Evolutionary conservation across 2,888 invertebrate genomes (phyloP), one percentile per base, ranked within the genome.

Genomic region (Agrochola lota): DNA sequence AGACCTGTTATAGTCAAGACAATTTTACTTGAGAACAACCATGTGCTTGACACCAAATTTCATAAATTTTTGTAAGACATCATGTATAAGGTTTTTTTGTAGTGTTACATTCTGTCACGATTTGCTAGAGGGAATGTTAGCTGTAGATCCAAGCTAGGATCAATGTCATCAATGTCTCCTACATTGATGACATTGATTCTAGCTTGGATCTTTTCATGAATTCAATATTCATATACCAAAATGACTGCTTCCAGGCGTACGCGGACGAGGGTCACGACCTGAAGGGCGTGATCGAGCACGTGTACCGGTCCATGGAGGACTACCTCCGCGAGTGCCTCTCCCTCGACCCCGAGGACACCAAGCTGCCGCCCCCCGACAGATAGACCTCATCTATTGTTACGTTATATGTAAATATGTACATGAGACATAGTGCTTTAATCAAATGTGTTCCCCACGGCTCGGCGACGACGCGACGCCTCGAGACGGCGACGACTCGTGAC

Each of bases 301-400:
- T 99, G 88, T 99, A 99, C 96, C 97, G 98, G 92, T 99, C 99
- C 90, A 99, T 99, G 98, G 99, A 99, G 97, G 98, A 99, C 96
- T 99, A 98, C 97, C 98, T 99, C 94, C 97, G 98, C 94, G 98
- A 98, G 97, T 99, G 99, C 97, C 98, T 98, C 97, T 98, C 98
- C 94, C 97, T 99, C 95, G 98, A 98, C 96, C 98, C 98, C 80
- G 98, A 98, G 93, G 98, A 98, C 92, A 97, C 97, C 87, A 97
- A 97, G 94, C 97, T 97, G 85, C 97, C 97, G 87, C 96, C 97
- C 74, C 97, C 97, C 78, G 97, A 97, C 92, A 97, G 97, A 97
- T 97, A 97, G 94, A 69, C 78, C 87, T 89, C 89, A 12, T 26
- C 81, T 90, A 90, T 93, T 93, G 91, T 94, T 94, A 92, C 59